These are phyloP conservation scores for Oligia fasciuncula DNA, from an alignment of 2,888 invertebrate species.

Conservation along the genomic window DNA sequence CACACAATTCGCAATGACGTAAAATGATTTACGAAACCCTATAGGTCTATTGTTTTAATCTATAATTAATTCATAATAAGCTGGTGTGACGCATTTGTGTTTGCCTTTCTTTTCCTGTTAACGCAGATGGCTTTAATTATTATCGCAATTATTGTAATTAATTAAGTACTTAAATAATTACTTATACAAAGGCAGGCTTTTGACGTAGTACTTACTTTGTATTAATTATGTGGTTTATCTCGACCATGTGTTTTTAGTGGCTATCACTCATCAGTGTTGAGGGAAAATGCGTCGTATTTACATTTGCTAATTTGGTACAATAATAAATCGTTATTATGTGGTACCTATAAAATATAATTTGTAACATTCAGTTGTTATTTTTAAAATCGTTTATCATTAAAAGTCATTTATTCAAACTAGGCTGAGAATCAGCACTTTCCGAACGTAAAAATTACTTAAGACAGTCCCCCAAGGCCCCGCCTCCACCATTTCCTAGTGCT, in stretches of 20 bases:
- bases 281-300: conserved; percentile 26
- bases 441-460: neutral
- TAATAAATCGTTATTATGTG: too few species aligned
- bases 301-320: conserved; percentile 11
- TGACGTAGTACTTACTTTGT: conserved; percentile 36
- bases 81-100: conserved; percentile 41
- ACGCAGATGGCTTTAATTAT: conserved; percentile 38
- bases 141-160: conserved; percentile 34
- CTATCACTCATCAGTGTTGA: conserved; percentile 9
- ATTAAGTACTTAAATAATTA: conserved; percentile 18
- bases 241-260: conserved; percentile 23
- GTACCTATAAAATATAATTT: neutral
- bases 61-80: conserved; percentile 21
- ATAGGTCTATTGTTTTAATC: conserved; percentile 34
- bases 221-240: conserved; percentile 25
- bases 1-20: conserved; percentile 25
- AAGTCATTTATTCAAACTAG: neutral
- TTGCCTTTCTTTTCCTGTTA: conserved; percentile 52
- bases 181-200: conserved; percentile 23
- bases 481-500: neutral
- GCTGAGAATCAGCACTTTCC: neutral
- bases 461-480: too few species aligned
- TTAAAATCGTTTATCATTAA: neutral
- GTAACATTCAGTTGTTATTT: neutral
- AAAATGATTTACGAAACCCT: conserved; percentile 33